Evolutionary conservation across 1,140 invertebrate genomes (phyloP), one percentile per base, ranked within the genome.

Genomic region (Heliothis virescens): DNA sequence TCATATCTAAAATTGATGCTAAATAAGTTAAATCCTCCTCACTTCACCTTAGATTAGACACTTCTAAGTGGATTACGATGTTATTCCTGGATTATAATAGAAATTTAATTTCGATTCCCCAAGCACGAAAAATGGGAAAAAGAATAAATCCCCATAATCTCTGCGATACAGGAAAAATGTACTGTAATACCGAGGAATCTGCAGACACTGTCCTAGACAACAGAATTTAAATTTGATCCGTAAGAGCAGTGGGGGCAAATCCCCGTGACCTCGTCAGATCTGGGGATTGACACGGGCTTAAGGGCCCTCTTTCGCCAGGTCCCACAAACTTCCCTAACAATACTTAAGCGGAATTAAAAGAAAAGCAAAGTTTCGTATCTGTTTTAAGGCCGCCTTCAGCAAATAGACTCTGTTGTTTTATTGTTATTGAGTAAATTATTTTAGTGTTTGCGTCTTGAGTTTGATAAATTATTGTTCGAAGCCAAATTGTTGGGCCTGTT

Each of bases 321-420:
- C 74, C 60, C 60, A 63, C 59, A 77, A 83, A 81, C 80, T 79
- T 73, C 21, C 60, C 72, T 57, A 80, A 84, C 83, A 84, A 79
- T 82, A 81, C 83, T 84, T 82, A 82, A 77, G 60, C 18, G 41
- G 79, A 81, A 80, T 84, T 82, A 81, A 84, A 84, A 81, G 83
- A 79, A 82, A 82, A 85, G 81, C 72, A 77, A 85, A 82, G 79
- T 82, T 82, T 80, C 57, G 13, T 53, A 79, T 78, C 74, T 60
- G 47, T 62, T 65, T 79, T 81, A 63, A 79, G 75, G 62, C 74
- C 65, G 16, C 18, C 60, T 15, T 65, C 26, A 57, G 53, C 48
- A 41, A 79, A 77, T 80, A 63, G 15, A 76, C 67, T 77, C 55
- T 65, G 71, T 79, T 63, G 62, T 78, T 83, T 81, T 79, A 75